Evolutionary conservation across 2,113 vertebrate genomes (phyloP), one percentile per base, ranked within the genome.

Genomic region (Myxocyprinus asiaticus): DNA sequence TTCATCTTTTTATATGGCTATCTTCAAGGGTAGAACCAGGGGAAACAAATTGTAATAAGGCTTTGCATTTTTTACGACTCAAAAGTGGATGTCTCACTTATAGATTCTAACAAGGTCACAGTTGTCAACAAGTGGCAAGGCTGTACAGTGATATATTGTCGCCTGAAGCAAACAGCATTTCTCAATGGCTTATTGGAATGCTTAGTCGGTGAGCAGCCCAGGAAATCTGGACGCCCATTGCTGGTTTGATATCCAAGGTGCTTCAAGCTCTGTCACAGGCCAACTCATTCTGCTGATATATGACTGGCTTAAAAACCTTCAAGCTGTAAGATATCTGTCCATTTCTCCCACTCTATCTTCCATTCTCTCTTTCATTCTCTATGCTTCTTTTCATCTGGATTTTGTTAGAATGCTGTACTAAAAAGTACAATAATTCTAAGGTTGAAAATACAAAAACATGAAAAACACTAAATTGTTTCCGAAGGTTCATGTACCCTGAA

Each of bases 51-150:
- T 81, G 17, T 80, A 58, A 77, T 64, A 67, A 78, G 82, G 78
- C 81, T 86, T 84, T 80, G 76, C 82, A 64, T 81, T 61, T 33
- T 84, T 86, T 89, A 84, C 65, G 22, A 75, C 74, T 82, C 78
- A 81, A 84, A 84, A 82, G 84, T 85, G 86, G 88, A 90, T 73
- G 78, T 90, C 88, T 91, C 82, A 87, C 86, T 90, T 87, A 88
- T 73, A 45, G 75, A 80, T 84, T 87, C 86, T 88, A 90, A 91
- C 91, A 90, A 92, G 90, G 91, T 91, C 87, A 85, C 55, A 84
- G 83, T 88, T 90, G 90, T 87, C 88, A 82, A 84, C 63, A 84
- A 83, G 85, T 86, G 88, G 85, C 84, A 83, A 88, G 86, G 85
- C 86, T 22, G 66, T 67, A 77, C 77, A 72, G 81, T 89, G 87